These are phyloP conservation scores for Norana najaformis DNA, from an alignment of 2,888 invertebrate genomes.

Conservation along the genomic window DNA sequence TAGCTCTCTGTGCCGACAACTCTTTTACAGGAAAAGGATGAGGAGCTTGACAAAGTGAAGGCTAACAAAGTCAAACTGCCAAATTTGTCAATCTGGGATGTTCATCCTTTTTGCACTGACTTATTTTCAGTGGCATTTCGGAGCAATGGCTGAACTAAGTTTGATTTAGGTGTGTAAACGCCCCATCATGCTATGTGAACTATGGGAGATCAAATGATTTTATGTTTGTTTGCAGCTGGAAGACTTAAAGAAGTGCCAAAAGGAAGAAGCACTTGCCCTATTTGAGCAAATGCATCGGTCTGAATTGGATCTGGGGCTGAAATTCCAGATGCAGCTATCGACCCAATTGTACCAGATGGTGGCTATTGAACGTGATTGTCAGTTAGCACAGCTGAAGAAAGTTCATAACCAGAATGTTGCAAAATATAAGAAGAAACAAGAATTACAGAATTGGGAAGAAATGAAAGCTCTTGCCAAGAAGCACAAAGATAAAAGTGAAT, in stretches of 20 bases:
- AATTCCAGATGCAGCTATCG: conserved; percentile 16
- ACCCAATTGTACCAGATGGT: conserved; percentile 18
- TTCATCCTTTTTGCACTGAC: too few relatives aligned
- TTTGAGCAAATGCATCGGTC: conserved; percentile 21
- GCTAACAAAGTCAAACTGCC: too few relatives aligned
- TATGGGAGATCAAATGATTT: too few relatives aligned
- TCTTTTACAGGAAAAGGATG: too few relatives aligned
- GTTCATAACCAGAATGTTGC: conserved; percentile 60
- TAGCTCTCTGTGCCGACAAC: too few relatives aligned
- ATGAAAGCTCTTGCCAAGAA: conserved; percentile 83
- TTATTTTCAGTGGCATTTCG: too few relatives aligned
- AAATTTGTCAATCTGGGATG: too few relatives aligned
- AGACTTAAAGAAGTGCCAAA: background rate
- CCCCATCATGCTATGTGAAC: too few relatives aligned
- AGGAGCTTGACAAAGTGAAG: too few relatives aligned
- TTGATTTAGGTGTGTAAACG: too few relatives aligned
- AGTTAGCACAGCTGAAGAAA: conserved; percentile 40
- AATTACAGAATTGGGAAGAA: conserved; percentile 81
- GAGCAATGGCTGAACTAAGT: too few relatives aligned
- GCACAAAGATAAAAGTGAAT: conserved; percentile 85
- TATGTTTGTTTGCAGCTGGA: background rate
- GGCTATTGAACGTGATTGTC: background rate
- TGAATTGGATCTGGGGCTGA: conserved; percentile 14
- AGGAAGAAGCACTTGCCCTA: background rate
- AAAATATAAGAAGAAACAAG: conserved; percentile 74